These are phyloP conservation scores for Ceyx margarethae DNA, from an alignment of 2,113 vertebrate species.

Conservation along the genomic window DNA sequence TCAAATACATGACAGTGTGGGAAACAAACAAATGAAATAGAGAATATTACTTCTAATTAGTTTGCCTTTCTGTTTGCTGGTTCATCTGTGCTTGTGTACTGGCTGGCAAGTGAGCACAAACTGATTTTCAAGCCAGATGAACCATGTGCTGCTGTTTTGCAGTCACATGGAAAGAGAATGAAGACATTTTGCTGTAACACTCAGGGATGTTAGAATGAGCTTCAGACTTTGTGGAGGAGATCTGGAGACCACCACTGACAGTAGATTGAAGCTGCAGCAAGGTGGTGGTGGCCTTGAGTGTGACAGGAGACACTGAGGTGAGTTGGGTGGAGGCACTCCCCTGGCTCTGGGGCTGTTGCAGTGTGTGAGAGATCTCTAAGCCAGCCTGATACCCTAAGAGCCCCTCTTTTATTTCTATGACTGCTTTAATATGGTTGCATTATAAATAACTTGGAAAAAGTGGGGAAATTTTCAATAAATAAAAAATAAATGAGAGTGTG, in stretches of 20 bases:
- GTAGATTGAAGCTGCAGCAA: not conserved
- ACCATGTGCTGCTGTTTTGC: not conserved
- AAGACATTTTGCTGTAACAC: not conserved
- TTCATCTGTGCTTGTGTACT: not conserved
- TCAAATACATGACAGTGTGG: not conserved
- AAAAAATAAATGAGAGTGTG: not conserved
- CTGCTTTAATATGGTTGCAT: not conserved
- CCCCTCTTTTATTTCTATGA: not conserved
- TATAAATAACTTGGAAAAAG: not conserved
- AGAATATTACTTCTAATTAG: not conserved
- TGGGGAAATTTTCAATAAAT: not conserved
- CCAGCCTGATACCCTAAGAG: not conserved
- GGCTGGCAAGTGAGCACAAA: not conserved
- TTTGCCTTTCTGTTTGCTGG: not conserved
- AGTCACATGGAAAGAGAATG: not conserved
- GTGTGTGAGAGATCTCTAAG: not conserved
- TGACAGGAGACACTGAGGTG: not conserved
- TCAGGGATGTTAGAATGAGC: accelerated
- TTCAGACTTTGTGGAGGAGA: not conserved
- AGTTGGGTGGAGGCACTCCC: not conserved
- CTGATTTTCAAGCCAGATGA: not conserved
- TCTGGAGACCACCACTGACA: not conserved
- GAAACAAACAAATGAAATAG: not conserved
- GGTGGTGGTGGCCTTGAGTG: not conserved
- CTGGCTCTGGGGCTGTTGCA: not conserved